A percentile compares a stretch with the other conserved stretches of the same genome.
phyloP scores from a whole-genome alignment of 2,888 invertebrate species.

The Cyrtodaria siliqua region DNA sequence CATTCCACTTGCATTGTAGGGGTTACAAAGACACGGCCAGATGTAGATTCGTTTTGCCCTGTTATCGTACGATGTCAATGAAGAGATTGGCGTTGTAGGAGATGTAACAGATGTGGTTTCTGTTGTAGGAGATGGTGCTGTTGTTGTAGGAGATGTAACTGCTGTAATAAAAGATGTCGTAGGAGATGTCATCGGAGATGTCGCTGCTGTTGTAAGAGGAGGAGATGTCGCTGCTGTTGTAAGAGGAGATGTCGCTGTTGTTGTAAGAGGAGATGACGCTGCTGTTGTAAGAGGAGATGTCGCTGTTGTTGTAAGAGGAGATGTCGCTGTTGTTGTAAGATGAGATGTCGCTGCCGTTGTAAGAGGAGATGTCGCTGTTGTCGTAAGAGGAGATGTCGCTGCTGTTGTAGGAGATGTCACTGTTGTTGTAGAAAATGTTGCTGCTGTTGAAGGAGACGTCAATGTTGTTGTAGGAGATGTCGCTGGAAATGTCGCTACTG shows the following conservation, averaged over 20 bases:
- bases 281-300: neutral
- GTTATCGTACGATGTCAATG: neutral
- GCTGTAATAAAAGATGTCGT: neutral
- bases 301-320: neutral
- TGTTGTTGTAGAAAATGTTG: neutral
- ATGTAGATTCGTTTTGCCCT: conserved; percentile 18
- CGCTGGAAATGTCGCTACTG: neutral
- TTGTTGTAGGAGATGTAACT: neutral
- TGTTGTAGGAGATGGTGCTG: neutral
- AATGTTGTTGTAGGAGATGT: neutral
- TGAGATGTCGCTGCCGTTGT: neutral
- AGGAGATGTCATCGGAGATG: neutral
- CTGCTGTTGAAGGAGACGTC: neutral
- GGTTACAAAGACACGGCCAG: conserved; percentile 22
- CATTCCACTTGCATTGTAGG: neutral
- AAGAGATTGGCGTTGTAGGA: neutral
- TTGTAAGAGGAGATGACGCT: neutral
- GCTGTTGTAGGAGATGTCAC: neutral
- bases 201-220: neutral
- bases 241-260: neutral
- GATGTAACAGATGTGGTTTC: neutral
- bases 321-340: neutral
- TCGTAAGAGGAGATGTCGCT: neutral
- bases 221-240: neutral
- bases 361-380: neutral